A percentile compares a stretch with the other conserved stretches of the same genome.
Evolutionary conservation across 1,140 invertebrate genomes (phyloP).

Genomic region (Sycobia sp.): DNA sequence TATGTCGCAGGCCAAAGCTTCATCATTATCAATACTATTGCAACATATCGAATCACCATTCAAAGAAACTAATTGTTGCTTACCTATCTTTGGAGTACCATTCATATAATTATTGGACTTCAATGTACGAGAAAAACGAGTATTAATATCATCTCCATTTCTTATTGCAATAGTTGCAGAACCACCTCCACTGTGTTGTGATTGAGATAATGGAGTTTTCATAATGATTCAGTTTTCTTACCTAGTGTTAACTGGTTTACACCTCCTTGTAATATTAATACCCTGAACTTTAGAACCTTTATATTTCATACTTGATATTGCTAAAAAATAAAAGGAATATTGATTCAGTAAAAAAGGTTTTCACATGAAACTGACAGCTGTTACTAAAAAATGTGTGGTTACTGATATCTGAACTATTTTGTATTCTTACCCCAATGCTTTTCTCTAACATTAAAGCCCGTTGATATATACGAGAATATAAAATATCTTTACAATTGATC

Average conservation of each 20-base stretch:
- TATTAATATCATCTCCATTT: slow-evolving; percentile 22
- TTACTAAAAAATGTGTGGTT: background rate
- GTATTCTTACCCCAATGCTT: background rate
- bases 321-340: background rate
- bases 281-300: background rate
- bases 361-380: slow-evolving; percentile 21
- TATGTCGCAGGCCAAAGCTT: slow-evolving; percentile 52
- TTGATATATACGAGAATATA: background rate
- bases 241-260: background rate
- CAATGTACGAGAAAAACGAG: slow-evolving; percentile 4
- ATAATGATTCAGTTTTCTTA: slow-evolving; percentile 13
- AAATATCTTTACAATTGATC: background rate
- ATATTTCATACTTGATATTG: slow-evolving; percentile 9
- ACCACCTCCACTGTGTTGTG: slow-evolving; percentile 20
- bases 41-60: slow-evolving; percentile 54
- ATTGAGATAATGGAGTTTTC: slow-evolving; percentile 26
- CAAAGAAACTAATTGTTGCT: slow-evolving; percentile 53
- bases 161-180: background rate
- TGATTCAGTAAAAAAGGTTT: no score
- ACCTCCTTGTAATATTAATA: background rate
- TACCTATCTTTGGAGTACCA: slow-evolving; percentile 43
- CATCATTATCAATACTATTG: slow-evolving; percentile 51
- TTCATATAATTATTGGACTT: slow-evolving; percentile 25
- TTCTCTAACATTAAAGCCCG: background rate
- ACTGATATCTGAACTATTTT: background rate